phyloP scores from a whole-genome alignment of 2,797 vertebrate genomes.

The Psittacula echo region DNA sequence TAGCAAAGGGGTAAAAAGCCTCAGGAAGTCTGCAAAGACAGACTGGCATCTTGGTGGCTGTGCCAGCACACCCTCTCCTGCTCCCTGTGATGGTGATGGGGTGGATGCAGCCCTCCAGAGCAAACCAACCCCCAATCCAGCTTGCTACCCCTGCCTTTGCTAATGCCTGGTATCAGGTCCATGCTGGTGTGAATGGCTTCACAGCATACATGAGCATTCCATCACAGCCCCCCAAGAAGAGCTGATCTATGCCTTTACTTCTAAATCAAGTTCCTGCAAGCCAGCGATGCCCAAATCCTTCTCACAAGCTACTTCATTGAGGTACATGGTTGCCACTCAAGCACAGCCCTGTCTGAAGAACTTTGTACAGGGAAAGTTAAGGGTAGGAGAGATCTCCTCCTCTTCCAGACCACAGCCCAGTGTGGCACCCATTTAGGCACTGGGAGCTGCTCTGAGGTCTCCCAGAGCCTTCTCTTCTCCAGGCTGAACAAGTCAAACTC shows the following conservation, averaged over 20 bases:
- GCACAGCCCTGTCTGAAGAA: not conserved
- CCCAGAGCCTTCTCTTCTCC: not conserved
- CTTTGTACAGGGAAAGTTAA: too few relatives aligned
- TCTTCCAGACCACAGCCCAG: accelerated
- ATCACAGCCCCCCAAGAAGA: not conserved
- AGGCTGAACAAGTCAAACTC: not conserved
- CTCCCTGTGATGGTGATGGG: accelerated
- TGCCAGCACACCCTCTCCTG: accelerated
- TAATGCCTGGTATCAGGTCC: not conserved
- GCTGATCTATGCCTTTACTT: not conserved
- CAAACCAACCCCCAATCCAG: not conserved
- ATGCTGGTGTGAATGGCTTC: not conserved
- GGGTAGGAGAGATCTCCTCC: not conserved
- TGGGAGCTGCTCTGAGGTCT: not conserved
- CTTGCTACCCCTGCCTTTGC: not conserved
- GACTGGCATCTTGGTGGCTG: not conserved
- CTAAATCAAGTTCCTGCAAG: not conserved
- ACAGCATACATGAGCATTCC: not conserved
- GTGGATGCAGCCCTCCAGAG: not conserved
- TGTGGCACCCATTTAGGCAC: not conserved
- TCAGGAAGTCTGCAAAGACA: not conserved
- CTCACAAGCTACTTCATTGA: not conserved
- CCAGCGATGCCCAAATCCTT: not conserved
- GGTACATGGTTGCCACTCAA: accelerated
- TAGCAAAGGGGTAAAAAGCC: not conserved